phyloP scores from a whole-genome alignment of 2,113 vertebrate genomes.

The Lepus timidus region DNA sequence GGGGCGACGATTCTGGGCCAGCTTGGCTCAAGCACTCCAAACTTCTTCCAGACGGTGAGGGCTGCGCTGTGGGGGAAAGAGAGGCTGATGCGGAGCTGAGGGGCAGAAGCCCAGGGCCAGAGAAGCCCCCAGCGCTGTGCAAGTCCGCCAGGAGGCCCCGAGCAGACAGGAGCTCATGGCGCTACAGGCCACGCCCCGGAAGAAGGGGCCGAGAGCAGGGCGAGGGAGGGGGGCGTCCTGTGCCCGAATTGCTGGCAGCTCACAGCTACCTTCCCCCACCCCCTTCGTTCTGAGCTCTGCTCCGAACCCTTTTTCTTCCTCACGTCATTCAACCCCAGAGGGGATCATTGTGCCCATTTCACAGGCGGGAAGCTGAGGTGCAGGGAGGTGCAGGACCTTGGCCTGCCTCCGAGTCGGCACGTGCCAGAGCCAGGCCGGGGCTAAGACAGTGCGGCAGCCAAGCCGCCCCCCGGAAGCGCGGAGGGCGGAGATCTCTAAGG shows the following conservation, averaged over 20 bases:
- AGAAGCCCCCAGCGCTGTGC: not conserved
- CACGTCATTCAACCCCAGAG: not conserved
- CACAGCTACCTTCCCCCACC: too few relatives aligned
- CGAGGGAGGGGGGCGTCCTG: rapidly evolving
- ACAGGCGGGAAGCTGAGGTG: not conserved
- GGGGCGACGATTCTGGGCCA: not conserved
- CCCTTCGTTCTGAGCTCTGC: not conserved
- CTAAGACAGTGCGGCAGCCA: not conserved
- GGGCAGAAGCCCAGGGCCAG: rapidly evolving
- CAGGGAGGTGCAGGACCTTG: not conserved
- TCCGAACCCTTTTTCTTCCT: not conserved
- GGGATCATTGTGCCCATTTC: not conserved
- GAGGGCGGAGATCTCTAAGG: not conserved
- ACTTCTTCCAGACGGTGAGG: not conserved
- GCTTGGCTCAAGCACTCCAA: not conserved
- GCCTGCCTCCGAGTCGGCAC: not conserved
- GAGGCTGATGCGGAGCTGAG: not conserved
- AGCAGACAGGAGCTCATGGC: not conserved
- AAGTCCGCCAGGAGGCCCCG: not conserved
- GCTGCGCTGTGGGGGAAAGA: not conserved
- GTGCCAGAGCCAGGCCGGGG: not conserved
- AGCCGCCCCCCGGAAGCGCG: not conserved
- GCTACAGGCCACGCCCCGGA: not conserved
- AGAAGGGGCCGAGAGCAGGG: not conserved
- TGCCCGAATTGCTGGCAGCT: too few relatives aligned